These are phyloP conservation scores for Eutolmus rufibarbis DNA, from an alignment of 2,888 invertebrate species.

Conservation along the genomic window DNA sequence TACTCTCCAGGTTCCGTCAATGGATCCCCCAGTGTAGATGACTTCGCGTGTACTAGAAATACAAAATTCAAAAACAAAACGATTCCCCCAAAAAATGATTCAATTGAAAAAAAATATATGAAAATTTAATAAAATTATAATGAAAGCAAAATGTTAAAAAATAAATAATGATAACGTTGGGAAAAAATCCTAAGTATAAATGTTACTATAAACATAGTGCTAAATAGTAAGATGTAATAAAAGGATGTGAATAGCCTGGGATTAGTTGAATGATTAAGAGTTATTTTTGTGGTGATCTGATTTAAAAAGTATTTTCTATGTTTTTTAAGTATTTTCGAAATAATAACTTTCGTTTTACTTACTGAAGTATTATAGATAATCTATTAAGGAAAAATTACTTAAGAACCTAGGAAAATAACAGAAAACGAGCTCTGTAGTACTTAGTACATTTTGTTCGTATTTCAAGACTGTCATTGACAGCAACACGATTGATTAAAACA, in stretches of 20 bases:
- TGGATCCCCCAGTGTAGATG: slow-evolving; percentile 69
- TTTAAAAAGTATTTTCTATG: neutral
- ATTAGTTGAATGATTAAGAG: neutral
- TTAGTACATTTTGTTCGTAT: too few species aligned
- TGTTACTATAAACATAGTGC: neutral
- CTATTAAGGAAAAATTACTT: too few species aligned
- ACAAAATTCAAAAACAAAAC: slow-evolving; percentile 39
- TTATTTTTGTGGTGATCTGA: neutral
- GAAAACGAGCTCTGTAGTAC: too few species aligned
- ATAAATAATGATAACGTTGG: neutral
- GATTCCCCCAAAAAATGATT: slow-evolving; percentile 35
- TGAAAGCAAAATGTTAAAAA: neutral
- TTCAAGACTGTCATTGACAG: too few species aligned
- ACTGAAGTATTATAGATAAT: too few species aligned
- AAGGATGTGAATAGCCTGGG: neutral
- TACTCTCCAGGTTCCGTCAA: slow-evolving; percentile 86
- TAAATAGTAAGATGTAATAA: neutral
- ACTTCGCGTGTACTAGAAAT: slow-evolving; percentile 61
- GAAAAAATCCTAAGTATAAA: neutral
- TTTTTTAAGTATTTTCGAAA: neutral
- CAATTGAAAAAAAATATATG: neutral
- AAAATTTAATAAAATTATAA: neutral
- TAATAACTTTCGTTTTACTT: neutral
- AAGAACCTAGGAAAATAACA: too few species aligned
- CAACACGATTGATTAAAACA: too few species aligned